A percentile compares a stretch with the other conserved stretches of the same genome.
These are phyloP conservation scores for Battus philenor DNA, from an alignment of 1,140 invertebrate species.

Conservation along the genomic window DNA sequence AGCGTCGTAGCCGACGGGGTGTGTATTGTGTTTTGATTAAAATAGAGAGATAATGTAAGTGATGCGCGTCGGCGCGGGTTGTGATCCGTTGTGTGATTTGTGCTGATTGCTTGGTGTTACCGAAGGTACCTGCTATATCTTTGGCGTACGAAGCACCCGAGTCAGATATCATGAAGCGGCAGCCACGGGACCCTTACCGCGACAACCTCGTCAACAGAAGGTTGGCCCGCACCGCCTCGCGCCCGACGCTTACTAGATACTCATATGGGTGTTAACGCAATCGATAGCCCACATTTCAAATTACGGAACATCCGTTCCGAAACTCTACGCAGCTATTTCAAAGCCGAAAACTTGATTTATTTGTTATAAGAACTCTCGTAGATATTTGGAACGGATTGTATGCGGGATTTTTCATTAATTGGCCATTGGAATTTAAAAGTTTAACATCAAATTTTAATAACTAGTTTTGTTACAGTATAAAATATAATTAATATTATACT, in stretches of 20 bases:
- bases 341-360: too few species aligned
- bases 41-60: slow-evolving; percentile 29
- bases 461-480: too few species aligned
- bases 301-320: slow-evolving; percentile 18
- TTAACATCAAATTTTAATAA: too few species aligned
- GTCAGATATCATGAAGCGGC: slow-evolving; percentile 97
- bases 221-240: slow-evolving; percentile 70
- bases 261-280: slow-evolving; percentile 63
- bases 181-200: slow-evolving; percentile 93
- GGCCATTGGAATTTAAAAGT: slow-evolving; percentile 11
- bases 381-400: slow-evolving; percentile 9
- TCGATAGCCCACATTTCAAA: slow-evolving; percentile 41
- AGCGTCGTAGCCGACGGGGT: slow-evolving; percentile 28
- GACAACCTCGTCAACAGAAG: slow-evolving; percentile 97
- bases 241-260: slow-evolving; percentile 52
- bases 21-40: slow-evolving; percentile 35
- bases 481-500: too few species aligned
- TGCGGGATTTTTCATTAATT: slow-evolving; percentile 12
- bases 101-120: slow-evolving; percentile 74
- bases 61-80: slow-evolving; percentile 22
- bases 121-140: slow-evolving; percentile 95
- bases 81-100: slow-evolving; percentile 47
- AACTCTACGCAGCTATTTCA: background rate
- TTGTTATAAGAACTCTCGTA: too few species aligned
- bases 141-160: slow-evolving; percentile 97